phyloP scores from a whole-genome alignment of 2,113 vertebrate genomes.

The Atlantisia rogersi region DNA sequence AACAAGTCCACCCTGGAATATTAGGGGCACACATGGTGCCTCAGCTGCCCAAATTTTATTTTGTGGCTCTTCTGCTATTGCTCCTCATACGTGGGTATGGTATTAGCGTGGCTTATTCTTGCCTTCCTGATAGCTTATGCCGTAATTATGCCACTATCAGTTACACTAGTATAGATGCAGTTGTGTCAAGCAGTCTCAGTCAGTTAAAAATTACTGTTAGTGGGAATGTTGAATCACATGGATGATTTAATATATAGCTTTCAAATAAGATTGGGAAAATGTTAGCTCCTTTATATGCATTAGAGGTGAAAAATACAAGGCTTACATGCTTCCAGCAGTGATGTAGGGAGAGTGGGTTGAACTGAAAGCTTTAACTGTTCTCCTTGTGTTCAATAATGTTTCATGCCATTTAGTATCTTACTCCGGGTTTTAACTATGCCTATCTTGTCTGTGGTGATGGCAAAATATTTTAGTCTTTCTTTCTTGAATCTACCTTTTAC shows the following conservation, averaged over 20 bases:
- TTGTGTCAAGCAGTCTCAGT: rapidly evolving
- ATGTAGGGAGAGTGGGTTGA: background rate
- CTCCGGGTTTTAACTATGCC: background rate
- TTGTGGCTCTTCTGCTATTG: background rate
- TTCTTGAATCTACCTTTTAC: background rate
- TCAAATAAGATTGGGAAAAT: background rate
- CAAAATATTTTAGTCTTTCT: background rate
- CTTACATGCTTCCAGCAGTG: background rate
- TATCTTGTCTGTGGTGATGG: background rate
- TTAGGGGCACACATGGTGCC: background rate
- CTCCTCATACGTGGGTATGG: background rate
- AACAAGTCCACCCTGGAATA: rapidly evolving
- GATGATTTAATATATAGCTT: background rate
- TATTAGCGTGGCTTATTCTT: background rate
- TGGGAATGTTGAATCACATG: background rate
- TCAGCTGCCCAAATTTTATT: background rate
- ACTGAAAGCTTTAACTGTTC: background rate
- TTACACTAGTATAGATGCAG: background rate
- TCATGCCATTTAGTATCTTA: background rate
- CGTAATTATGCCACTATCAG: background rate
- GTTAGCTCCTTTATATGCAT: background rate
- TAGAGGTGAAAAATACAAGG: background rate
- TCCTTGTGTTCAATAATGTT: background rate
- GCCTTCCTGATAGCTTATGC: background rate
- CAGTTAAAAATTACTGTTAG: background rate